Evolutionary conservation across 1,140 invertebrate species (phyloP), one percentile per base, ranked within the genome.

Genomic region (Pristionchus pacificus): DNA sequence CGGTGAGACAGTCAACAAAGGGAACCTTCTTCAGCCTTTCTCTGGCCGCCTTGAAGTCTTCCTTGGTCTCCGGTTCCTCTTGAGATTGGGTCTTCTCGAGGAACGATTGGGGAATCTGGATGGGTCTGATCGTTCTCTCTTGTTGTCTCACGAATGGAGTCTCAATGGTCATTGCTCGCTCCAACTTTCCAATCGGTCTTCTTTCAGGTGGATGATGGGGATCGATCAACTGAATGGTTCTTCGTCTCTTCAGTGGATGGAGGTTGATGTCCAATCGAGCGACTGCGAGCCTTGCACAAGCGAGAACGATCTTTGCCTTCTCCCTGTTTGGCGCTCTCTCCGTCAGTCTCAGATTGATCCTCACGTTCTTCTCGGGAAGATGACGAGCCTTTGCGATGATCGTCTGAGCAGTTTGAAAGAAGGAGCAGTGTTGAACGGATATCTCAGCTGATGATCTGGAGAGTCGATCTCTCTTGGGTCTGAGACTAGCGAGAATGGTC

Each of bases 401-500:
- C 24, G 30, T 19, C 24, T 75, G 63, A 27, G 58, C 70, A 10
- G 74, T 38, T 19, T 67, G 64, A 58, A 72, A 76, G 70, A 76
- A 76, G 65, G 74, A 76, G 73, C 70, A 71, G 63, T 76, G 75
- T 63, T 76, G 75, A 55, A 76, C 68, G 59, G 68, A 76, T 57
- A 76, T 76, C 57, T 76, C 75, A 1, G 75, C 75, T 24, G 75
- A 58, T 30, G 65, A 68, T 27, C 65, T 65, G 31, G 60, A 63
- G 38, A 63, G 59, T 15, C 49, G 24, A 30, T 38, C 60, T 24
- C 60, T 68, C 24, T 68, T 68, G 24, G 59, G 32, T 49, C 68
- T 68, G 27, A 73, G 59, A 27, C 59, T 68, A 1, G 71, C 68
- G 19, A 73, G 60, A 27, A 73, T 66, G 38, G 38, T 49, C 38